A percentile compares a stretch with the other conserved stretches of the same genome.
Conservation (phyloP, 2,888 invertebrate species). For the Thyatira batis region DNA sequence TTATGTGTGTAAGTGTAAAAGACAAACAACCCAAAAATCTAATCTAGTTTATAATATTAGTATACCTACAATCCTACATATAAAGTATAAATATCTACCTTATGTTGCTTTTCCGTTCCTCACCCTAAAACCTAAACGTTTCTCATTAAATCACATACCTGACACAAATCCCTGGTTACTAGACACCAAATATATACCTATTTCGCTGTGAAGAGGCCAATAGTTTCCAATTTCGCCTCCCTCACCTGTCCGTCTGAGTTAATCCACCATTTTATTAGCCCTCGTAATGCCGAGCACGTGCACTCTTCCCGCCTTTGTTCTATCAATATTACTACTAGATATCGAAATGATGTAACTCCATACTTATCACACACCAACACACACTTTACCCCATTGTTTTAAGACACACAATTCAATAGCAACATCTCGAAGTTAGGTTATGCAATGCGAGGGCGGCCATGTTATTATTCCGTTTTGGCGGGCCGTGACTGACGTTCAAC, state of each 20-base stretch:
- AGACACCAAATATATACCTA: constrained; percentile 48
- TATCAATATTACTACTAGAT: constrained; percentile 52
- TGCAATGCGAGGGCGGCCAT: constrained; percentile 38
- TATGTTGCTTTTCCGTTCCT: neutral
- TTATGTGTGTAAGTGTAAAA: no score
- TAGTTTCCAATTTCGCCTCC: constrained; percentile 75
- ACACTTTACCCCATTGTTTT: constrained; percentile 13
- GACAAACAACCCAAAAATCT: no score
- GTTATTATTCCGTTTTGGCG: constrained; percentile 81
- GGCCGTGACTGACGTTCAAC: constrained; percentile 74
- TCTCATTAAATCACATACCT: constrained; percentile 25
- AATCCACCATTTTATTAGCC: constrained; percentile 79
- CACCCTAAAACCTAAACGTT: neutral
- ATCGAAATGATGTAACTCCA: constrained; percentile 28
- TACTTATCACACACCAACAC: constrained; percentile 9
- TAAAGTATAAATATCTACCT: no score
- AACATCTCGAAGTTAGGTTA: constrained; percentile 23
- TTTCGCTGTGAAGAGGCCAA: constrained; percentile 69
- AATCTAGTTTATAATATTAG: no score
- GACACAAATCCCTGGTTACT: constrained; percentile 60
- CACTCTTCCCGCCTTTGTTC: constrained; percentile 70
- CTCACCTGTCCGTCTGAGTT: constrained; percentile 73
- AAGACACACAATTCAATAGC: constrained; percentile 28
- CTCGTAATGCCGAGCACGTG: constrained; percentile 75
- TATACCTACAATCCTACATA: no score